phyloP scores from a whole-genome alignment of 1,140 invertebrate species.

The Lepidurus apus region DNA sequence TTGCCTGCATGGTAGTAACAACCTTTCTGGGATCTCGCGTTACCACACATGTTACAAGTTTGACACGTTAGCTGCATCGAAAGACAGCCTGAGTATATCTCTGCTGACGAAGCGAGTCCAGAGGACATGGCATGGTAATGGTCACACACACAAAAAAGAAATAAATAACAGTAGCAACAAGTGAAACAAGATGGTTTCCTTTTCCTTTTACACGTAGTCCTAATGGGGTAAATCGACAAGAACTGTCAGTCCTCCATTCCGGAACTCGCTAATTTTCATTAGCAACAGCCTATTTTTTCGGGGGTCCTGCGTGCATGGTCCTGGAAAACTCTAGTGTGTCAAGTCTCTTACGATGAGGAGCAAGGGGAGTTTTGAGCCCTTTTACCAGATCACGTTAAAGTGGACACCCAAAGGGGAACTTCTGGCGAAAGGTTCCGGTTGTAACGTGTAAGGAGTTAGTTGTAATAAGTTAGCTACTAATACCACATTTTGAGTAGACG shows the following conservation, averaged over 20 bases:
- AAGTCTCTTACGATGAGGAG: background rate
- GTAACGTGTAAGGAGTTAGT: background rate
- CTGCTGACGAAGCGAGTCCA: background rate
- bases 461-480: conserved; percentile 22
- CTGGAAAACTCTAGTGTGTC: background rate
- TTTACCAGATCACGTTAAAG: background rate
- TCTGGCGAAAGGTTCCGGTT: background rate
- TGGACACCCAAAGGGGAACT: too few relatives aligned
- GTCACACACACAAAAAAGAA: background rate
- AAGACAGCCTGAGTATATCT: background rate
- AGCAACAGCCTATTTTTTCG: background rate
- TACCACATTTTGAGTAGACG: background rate
- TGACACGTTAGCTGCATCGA: conserved; percentile 2
- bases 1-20: background rate
- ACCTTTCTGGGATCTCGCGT: background rate
- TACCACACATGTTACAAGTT: conserved; percentile 11
- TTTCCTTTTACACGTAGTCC: background rate
- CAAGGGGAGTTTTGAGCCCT: background rate
- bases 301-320: background rate
- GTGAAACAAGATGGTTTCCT: background rate
- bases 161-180: background rate
- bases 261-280: conserved; percentile 22
- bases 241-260: conserved; percentile 14
- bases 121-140: background rate
- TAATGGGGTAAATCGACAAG: conserved; percentile 20